Evolutionary conservation across 2,797 vertebrate species (phyloP), one percentile per base, ranked within the genome.

Genomic region (Enteromius paludinosus): DNA sequence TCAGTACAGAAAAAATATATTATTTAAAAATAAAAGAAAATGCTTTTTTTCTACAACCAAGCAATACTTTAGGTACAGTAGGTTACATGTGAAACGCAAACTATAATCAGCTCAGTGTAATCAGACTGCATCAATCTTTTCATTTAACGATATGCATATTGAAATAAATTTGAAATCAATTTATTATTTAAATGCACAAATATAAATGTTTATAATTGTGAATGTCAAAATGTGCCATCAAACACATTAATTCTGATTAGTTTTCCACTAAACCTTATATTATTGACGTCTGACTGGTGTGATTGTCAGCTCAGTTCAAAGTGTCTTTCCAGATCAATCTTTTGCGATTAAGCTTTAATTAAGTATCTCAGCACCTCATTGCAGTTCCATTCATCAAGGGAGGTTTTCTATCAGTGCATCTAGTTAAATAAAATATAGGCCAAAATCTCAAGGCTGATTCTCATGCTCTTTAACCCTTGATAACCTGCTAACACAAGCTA

Each of bases 321-420:
- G 17, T 65, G 61, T 65, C 18, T 73, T 76, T 54, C 54, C 61
- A 65, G 20, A 65, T 66, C 61, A 65, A 11, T 66, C 76, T 64
- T 65, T 52, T 35, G 43, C 66, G 61, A 78, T 23, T 41, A 59
- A 25, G 72, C 14, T 59, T 74, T 76, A 76, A 62, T 20, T 62
- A 15, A 30, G 56, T 28, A 45, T 45, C 23, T 43, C 38, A 45
- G 56, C 5, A 43, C 38, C 23, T 62, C 23, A 12, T 76, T 76
- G 23, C 73, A 41, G 69, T 25, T 28, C 65, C 11, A 30, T 30
- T 56, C 38, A 28, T 61, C 54, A 43, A 35, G 14, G 76, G 18
- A 66, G 20, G 43, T 68, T 78, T 78, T 78, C 15, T 54, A 18
- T 68, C n/a, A 38, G n/a, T 18, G 38, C 33, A 45, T 17, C 49